A percentile compares a stretch with the other conserved stretches of the same genome.
phyloP scores from a whole-genome alignment of 2,888 invertebrate species.

The Drosophila koepferae region DNA sequence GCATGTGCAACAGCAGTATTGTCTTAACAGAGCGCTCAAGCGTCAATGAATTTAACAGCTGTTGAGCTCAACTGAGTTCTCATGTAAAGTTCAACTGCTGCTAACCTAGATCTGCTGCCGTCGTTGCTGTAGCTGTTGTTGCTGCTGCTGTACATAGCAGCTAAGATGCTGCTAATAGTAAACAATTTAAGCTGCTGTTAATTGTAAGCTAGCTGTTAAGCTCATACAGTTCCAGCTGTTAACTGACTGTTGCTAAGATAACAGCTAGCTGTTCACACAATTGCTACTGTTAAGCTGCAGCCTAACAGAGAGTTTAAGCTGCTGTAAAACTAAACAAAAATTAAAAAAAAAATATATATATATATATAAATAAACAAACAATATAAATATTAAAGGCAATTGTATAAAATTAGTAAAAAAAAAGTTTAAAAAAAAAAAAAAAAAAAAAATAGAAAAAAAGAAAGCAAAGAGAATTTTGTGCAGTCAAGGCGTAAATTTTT shows the following conservation, averaged over 20 bases:
- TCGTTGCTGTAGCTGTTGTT: background rate
- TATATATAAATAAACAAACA: constrained; percentile 27
- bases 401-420: constrained; percentile 53
- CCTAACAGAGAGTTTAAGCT: background rate
- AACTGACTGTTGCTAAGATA: constrained; percentile 3
- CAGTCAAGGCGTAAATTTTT: constrained; percentile 29
- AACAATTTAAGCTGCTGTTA: constrained; percentile 1
- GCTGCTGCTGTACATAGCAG: constrained; percentile 2
- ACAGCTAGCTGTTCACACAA: background rate
- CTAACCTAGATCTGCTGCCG: background rate
- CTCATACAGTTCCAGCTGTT: background rate
- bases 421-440: constrained; percentile 22
- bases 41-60: constrained; percentile 24
- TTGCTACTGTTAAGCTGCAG: constrained; percentile 8
- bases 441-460: constrained; percentile 7
- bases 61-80: constrained; percentile 3
- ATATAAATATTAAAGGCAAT: constrained; percentile 36
- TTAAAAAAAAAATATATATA: constrained; percentile 20
- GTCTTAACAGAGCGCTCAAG: constrained; percentile 51
- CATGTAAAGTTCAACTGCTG: constrained; percentile 1
- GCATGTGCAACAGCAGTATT: constrained; percentile 35
- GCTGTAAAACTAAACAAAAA: constrained; percentile 5
- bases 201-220: constrained; percentile 9
- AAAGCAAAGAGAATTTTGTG: constrained; percentile 46
- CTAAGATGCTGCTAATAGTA: constrained; percentile 2